Evolutionary conservation across 2,888 invertebrate species (phyloP), one percentile per base, ranked within the genome.

Genomic region (Neoascia interrupta): DNA sequence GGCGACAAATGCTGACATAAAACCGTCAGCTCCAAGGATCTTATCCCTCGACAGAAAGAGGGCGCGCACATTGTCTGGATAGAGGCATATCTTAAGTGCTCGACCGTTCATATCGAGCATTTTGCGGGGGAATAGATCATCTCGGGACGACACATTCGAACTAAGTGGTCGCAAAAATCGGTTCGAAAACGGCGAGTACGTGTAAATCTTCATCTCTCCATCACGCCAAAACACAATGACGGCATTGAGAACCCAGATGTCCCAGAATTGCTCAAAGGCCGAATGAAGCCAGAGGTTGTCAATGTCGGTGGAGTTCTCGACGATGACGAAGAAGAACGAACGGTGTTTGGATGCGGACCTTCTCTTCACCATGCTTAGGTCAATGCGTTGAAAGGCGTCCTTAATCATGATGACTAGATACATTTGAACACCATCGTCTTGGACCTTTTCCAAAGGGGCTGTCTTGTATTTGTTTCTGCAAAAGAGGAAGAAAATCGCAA

Each of bases 191-290:
- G 90, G 90, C 82, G 91, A 91, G 79, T 91, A 92, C 0, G 89
- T 88, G 76, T 89, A 92, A 54, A 90, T 88, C 81, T 88, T 88
- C 18, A 91, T 83, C 1, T 85, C 83, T 5, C 86, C 63, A 1
- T 82, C 23, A 0, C 83, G 82, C 84, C 84, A 85, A 23, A 82
- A 88, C 8, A 87, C 81, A 2, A 88, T 84, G 5, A 85, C 85
- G 3, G 86, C 84, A 81, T 92, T 91, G 0, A 91, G 87, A 5
- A 92, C 86, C 85, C 90, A 90, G 64, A 88, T 88, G 34, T 89
- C 89, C 90, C 91, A 91, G 36, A 92, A 87, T 11, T 90, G 84
- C 64, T 88, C 84, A 51, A 92, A 92, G 41, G 90, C 90, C 15
- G 81, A 86, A 6, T 87, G 87, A 84, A 92, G 85, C 81, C 87